phyloP scores from a whole-genome alignment of 2,113 vertebrate genomes.

The zebrafish (Danio rerio) region DNA sequence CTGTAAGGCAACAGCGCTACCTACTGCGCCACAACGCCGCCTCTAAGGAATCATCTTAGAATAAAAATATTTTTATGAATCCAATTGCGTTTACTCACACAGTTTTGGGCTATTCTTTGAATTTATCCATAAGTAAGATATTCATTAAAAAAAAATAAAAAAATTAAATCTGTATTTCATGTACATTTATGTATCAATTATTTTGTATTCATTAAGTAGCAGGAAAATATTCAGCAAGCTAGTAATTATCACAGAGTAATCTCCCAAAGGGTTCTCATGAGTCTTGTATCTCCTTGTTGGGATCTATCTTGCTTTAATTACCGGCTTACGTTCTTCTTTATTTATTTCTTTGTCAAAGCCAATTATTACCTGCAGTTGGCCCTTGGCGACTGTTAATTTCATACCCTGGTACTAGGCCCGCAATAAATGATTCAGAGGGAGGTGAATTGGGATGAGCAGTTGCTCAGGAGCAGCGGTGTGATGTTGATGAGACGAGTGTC shows the following conservation, averaged over 20 bases:
- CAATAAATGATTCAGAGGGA: constrained; percentile 2
- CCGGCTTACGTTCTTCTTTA: background rate
- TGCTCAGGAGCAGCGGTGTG: background rate
- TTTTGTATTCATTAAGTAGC: background rate
- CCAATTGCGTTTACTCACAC: background rate
- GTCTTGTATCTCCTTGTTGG: background rate
- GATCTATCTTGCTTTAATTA: background rate
- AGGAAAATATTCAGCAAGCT: background rate
- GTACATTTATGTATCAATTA: background rate
- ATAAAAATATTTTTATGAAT: too few relatives aligned
- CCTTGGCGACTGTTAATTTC: background rate
- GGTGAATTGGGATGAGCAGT: background rate
- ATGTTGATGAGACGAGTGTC: background rate
- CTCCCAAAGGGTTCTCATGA: background rate
- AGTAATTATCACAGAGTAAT: background rate
- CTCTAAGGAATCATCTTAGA: too few relatives aligned
- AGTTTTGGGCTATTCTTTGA: background rate
- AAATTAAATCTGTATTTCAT: background rate
- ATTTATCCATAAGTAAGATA: background rate
- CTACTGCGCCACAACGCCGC: too few relatives aligned
- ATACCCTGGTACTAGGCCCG: background rate
- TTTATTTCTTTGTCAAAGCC: background rate
- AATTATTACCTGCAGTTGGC: constrained; percentile 5
- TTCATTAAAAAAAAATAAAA: too few relatives aligned
- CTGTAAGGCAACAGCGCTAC: too few relatives aligned